Percentiles rank a stretch among this genome's conserved stretches.
Conservation (phyloP, 2,113 vertebrate species). For the Ochotona princeps region DNA sequence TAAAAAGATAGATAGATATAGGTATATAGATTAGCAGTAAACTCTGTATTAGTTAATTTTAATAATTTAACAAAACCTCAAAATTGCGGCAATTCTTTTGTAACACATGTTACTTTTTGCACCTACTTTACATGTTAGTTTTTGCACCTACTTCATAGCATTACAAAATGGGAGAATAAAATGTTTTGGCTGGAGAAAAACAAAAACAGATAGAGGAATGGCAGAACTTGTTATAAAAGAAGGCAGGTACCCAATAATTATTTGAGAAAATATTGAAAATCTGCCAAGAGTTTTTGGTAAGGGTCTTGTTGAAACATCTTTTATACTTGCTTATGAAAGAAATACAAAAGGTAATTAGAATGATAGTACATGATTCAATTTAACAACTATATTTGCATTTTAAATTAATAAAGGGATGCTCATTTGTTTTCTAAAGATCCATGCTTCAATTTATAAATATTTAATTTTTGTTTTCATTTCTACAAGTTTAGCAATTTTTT, state of each 20-base stretch:
- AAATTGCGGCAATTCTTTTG: background rate
- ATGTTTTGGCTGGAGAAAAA: background rate
- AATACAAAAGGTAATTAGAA: background rate
- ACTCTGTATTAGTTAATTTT: background rate
- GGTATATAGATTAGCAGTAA: no score
- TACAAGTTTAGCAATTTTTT: background rate
- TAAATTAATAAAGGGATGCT: background rate
- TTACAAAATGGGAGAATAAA: background rate
- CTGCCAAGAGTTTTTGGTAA: background rate
- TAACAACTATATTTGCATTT: background rate
- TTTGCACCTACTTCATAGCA: fast-evolving
- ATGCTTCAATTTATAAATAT: background rate
- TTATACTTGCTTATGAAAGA: background rate
- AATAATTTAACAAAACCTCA: background rate
- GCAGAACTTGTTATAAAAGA: background rate
- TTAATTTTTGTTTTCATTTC: background rate
- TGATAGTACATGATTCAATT: background rate
- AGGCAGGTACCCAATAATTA: background rate
- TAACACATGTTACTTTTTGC: background rate
- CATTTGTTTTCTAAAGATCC: background rate
- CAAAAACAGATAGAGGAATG: background rate
- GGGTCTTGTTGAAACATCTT: background rate
- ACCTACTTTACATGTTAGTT: background rate
- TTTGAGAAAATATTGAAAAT: background rate
- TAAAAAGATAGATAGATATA: background rate